Base-by-base conservation (phyloP, 2,113 vertebrate genomes). In the Chaetodon auriga region DNA sequence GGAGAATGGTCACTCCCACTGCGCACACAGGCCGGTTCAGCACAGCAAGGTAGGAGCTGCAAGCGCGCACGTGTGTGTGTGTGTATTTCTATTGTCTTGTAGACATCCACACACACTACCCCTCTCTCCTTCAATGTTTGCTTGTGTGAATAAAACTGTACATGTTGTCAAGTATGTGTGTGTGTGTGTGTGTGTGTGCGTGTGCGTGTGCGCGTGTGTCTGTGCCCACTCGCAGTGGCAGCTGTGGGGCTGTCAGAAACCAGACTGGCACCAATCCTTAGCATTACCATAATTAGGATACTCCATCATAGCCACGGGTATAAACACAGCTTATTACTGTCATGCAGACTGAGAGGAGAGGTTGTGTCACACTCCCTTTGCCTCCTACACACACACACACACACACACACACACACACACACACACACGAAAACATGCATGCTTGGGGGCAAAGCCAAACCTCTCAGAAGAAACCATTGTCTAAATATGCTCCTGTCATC, bases 1-100 rank as follows among this genome's bases (percentile, higher is more conserved):
- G 81, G 88, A 94, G 81, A 82, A 81, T n/a, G 83, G 80, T 87
- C 90, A 74, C 80, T 80, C 85, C 55, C 91, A 78, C 83, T 85
- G 81, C 43, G 58, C 83, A 84, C 93, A 89, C 82, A 90, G 90
- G 85, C 83, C 91, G 13, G 91, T 93, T 60, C 94, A 94, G 75
- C 93, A 93, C 91, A 95, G 94, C 90, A 94, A 95, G 95, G 95
- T 95, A 92, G 87, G 93, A 72, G 46, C 79, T 30, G 64, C 53
- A 14, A 2, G 5, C 19, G 30, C 16, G 19, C 11, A 51, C 25
- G 51, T 76, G 16, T 35, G 23, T 18, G 38, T 65, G 9, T 38
- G 48, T 54, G 10, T 58, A 6, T 78, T 78, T 68, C 23, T 41
- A 23, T 65, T 76, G 82, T 80, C 57, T 41, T 6, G 30, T 3